Evolutionary conservation across 2,797 vertebrate species (phyloP).

Genomic region (Muscicapa comitata): DNA sequence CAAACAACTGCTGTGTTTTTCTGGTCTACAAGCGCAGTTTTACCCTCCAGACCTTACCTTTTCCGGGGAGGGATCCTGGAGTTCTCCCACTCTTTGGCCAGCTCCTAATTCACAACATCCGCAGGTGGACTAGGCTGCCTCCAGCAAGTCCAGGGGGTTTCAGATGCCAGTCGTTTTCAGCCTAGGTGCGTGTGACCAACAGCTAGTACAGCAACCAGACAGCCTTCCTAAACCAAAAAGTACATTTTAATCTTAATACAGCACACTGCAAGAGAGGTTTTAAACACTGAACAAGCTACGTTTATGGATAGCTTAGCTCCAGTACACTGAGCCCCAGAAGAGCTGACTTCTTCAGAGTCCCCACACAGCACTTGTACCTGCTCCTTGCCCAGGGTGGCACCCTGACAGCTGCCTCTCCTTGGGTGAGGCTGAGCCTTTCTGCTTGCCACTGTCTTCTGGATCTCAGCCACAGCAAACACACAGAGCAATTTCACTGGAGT

Average conservation of each 20-base stretch:
- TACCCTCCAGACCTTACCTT: conserved; percentile 4
- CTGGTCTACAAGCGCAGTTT: not conserved
- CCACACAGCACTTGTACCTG: not conserved
- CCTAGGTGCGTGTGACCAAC: not conserved
- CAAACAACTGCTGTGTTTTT: not conserved
- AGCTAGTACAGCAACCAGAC: not conserved
- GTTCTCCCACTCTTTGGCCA: not conserved
- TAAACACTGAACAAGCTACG: not conserved
- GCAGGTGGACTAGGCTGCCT: not conserved
- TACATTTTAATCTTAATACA: not conserved
- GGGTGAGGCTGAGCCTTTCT: not conserved
- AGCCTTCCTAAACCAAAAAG: conserved; percentile 42
- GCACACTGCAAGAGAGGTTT: not conserved
- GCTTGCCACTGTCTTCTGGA: not conserved
- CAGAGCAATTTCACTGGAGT: not conserved
- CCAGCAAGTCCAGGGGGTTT: not conserved
- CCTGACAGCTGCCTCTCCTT: not conserved
- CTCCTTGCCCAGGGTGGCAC: accelerated
- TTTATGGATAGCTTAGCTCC: not conserved
- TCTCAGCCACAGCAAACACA: conserved; percentile 4
- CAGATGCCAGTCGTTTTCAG: not conserved
- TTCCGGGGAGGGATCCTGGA: not conserved
- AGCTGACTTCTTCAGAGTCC: not conserved
- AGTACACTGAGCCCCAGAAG: not conserved
- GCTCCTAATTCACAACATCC: conserved; percentile 40